These are phyloP conservation scores for Echiichthys vipera DNA, from an alignment of 2,797 vertebrate species.

Conservation along the genomic window DNA sequence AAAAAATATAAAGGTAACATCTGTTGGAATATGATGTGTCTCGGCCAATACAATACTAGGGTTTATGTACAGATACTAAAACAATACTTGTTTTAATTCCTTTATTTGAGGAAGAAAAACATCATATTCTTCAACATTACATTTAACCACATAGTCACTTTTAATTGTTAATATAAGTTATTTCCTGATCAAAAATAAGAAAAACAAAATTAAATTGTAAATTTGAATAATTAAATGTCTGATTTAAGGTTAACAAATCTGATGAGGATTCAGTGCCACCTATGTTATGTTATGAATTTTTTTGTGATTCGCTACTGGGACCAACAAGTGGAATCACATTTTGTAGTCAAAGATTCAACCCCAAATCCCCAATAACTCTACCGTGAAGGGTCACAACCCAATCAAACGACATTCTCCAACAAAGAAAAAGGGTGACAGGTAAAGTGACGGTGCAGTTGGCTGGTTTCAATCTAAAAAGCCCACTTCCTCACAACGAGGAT, in stretches of 20 bases:
- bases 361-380: background rate
- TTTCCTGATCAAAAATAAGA: too few species aligned
- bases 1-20: background rate
- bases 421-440: background rate
- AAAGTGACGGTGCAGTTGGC: background rate
- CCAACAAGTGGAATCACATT: background rate
- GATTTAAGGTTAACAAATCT: background rate
- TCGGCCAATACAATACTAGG: background rate
- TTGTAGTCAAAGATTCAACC: background rate
- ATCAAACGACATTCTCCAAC: background rate
- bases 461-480: slow-evolving; percentile 17
- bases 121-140: background rate
- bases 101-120: background rate
- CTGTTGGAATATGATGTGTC: background rate
- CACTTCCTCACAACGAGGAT: slow-evolving; percentile 9
- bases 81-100: background rate
- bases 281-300: background rate
- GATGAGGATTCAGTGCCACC: background rate
- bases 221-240: background rate
- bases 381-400: background rate
- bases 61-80: background rate
- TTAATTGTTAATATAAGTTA: too few species aligned
- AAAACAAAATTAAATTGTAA: background rate
- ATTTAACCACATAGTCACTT: background rate
- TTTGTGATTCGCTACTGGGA: background rate